phyloP scores from a whole-genome alignment of 2,113 vertebrate species.

The Rhinolophus ferrumequinum region DNA sequence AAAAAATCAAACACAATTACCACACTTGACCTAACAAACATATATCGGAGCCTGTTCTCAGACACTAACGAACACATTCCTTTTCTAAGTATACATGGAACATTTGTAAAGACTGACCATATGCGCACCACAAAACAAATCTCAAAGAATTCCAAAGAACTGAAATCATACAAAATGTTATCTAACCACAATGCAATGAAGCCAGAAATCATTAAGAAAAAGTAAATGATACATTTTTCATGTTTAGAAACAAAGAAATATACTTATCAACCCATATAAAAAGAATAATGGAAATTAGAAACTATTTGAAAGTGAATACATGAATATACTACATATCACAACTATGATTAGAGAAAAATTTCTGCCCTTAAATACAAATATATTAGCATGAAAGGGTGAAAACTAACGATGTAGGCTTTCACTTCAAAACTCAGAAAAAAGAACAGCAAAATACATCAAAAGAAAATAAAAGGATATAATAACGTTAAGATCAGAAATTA shows the following conservation, averaged over 20 bases:
- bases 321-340: neutral
- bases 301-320: neutral
- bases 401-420: neutral
- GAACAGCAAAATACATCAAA: neutral
- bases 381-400: neutral
- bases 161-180: neutral
- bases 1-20: neutral
- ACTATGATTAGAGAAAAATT: neutral
- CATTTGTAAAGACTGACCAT: neutral
- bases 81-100: neutral
- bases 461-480: neutral
- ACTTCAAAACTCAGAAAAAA: neutral
- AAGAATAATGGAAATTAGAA: neutral
- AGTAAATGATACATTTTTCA: neutral
- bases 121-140: neutral
- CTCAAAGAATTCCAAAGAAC: neutral
- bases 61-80: neutral
- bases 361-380: neutral
- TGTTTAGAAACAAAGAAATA: slow-evolving; percentile 5
- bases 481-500: neutral
- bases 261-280: neutral
- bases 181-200: neutral
- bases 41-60: neutral
- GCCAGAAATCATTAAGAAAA: neutral
- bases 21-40: neutral